Evolutionary conservation across 1,140 invertebrate species (phyloP).

Genomic region (Conopomorpha cramerella): DNA sequence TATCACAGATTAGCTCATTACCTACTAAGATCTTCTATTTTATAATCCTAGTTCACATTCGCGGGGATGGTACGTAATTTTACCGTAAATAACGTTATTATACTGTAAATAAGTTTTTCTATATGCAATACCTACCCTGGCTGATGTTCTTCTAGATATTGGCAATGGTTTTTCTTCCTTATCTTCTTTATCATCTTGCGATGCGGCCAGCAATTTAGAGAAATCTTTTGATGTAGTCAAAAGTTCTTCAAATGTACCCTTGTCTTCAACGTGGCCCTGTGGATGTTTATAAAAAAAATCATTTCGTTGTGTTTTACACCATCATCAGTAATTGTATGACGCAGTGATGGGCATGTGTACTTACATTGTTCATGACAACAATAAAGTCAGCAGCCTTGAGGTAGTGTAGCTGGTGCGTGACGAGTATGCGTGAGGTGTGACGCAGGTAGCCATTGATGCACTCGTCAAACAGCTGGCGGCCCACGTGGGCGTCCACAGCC

Average conservation of each 20-base stretch:
- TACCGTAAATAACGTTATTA: no score
- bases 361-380: slow-evolving; percentile 74
- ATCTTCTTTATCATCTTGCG: slow-evolving; percentile 37
- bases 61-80: no score
- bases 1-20: no score
- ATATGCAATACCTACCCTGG: slow-evolving; percentile 42
- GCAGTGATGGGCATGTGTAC: no score
- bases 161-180: slow-evolving; percentile 27
- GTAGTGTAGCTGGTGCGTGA: slow-evolving; percentile 87
- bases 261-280: slow-evolving; percentile 49
- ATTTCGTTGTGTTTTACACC: no score
- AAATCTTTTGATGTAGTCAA: slow-evolving; percentile 67
- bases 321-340: no score
- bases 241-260: slow-evolving; percentile 63
- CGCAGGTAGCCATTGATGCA: slow-evolving; percentile 72
- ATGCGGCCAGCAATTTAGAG: slow-evolving; percentile 62
- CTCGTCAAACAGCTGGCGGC: slow-evolving; percentile 78
- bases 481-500: slow-evolving; percentile 82
- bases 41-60: no score
- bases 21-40: no score
- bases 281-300: no score
- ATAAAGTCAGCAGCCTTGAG: slow-evolving; percentile 77
- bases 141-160: slow-evolving; percentile 35
- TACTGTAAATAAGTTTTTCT: no score
- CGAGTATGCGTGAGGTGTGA: slow-evolving; percentile 77